Base-by-base conservation (phyloP, 2,797 vertebrate species). In the Nannoperca australis region DNA sequence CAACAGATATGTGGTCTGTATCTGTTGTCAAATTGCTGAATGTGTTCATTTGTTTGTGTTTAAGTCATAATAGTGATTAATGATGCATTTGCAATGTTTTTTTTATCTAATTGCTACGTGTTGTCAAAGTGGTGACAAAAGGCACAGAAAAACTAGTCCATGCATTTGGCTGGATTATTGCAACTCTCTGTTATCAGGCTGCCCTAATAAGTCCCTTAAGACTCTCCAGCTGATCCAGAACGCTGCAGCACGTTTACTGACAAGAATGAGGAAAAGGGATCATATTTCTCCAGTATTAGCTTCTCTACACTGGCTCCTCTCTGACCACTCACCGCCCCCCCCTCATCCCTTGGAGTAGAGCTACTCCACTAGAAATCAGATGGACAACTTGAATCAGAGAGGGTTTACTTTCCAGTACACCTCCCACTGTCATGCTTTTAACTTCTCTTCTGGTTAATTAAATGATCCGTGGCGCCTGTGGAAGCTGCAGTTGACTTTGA, bases 391-490 rank as follows among this genome's bases (percentile, higher is more conserved):
- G 60, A 7, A 61, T 66, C 30, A 61, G 12, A 32, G 22, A 24
- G 20, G 32, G n/a, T 61, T 67, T 63, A 49, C 44, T 30, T 64
- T 55, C n/a, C 51, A 36, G 7, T 20, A 51, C 54, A 47, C 7
- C 66, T 60, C 17, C 45, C 69, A 54, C 24, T 27, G 17, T 49
- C 8, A 4, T 3, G 42, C 65, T 79, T 51, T 75, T 24, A 83
- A 73, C 69, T 50, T 73, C 11, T 65, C 54, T n/a, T 32, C 56
- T 82, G 65, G 10, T 61, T 78, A 75, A 89, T 82, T 81, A 18
- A 88, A 86, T 85, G 66, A 75, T 20, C 44, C 50, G 18, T 5
- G 12, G 64, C 45, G 66, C 38, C 7, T 8, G 61, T 18, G 30
- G 63, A 58, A 55, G 58, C 64, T 76, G 65, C 38, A 40, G 38